Evolutionary conservation across 2,888 invertebrate species (phyloP), one percentile per base, ranked within the genome.

Genomic region (Marasmarcha lunaedactyla): DNA sequence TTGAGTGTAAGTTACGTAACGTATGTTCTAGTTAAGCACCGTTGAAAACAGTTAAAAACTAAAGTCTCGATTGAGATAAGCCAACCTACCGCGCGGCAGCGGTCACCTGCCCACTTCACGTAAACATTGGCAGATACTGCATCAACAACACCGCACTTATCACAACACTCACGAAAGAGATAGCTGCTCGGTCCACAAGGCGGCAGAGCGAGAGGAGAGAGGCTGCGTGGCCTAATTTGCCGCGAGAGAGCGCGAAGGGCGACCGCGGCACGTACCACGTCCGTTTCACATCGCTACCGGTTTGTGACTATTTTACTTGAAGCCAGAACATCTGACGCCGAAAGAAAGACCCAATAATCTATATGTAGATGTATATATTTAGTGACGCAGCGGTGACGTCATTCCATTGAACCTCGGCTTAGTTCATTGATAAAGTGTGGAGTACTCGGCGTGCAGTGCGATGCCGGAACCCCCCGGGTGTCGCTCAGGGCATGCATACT

Each of bases 231-330:
- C 66, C 76, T 62, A 73, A 78, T 71, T 77, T 58, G 63, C 64
- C 67, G 70, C 68, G 71, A 66, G 63, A 63, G 68, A 71, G 69
- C 70, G 71, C 70, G 62, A 60, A 60, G 62, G 38, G 35, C 54
- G 49, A 41, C 47, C 57, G 59, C 52, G 55, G 52, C 54, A 49
- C 57, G 63, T 62, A 55, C 57, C 55, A 66, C 79, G 79, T 68
- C 76, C 77, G 73, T 57, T 71, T 77, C 73, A 76, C 81, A 79
- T 81, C 81, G 79, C 81, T 72, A 79, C 78, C 76, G 74, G 72
- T 58, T 72, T 72, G 70, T 74, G 68, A 81, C 60, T 64, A 61
- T 59, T 65, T 59, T 65, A 62, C 64, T 62, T 20, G 58, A 63
- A 61, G 50, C 68, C 34, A 36, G 56, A 63, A 63, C 63, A 69